Evolutionary conservation across 2,888 invertebrate species (phyloP).

Genomic region (Pammene aurita): DNA sequence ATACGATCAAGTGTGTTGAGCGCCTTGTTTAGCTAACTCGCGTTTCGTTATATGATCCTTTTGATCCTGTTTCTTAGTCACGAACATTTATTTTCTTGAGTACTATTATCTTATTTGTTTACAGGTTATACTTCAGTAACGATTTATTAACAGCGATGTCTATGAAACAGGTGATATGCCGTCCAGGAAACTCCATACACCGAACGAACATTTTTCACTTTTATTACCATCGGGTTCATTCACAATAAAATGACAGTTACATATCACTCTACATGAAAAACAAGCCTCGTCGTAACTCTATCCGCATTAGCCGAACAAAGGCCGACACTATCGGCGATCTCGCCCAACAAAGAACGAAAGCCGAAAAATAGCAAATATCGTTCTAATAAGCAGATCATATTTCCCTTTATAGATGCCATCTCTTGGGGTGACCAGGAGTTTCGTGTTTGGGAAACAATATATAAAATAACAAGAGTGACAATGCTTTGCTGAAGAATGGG

Average conservation of each 20-base stretch:
- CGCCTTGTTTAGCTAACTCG: no score
- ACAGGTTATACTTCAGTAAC: no score
- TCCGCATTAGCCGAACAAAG: conserved; percentile 42
- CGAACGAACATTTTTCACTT: conserved; percentile 3
- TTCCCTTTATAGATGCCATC: conserved; percentile 44
- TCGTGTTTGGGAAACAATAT: conserved; percentile 42
- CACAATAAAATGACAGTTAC: conserved; percentile 40
- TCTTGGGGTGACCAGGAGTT: conserved; percentile 44
- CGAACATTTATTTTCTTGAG: no score
- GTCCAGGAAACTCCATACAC: neutral
- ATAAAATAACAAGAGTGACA: conserved; percentile 34
- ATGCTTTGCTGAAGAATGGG: conserved; percentile 31
- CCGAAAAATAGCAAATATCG: conserved; percentile 47
- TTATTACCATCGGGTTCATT: conserved; percentile 18
- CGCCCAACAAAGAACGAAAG: conserved; percentile 43
- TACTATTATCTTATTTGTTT: no score
- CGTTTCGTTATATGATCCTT: no score
- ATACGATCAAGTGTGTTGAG: no score
- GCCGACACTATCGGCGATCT: conserved; percentile 43
- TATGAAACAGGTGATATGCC: no score
- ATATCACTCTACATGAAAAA: conserved; percentile 39
- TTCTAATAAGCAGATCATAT: conserved; percentile 46
- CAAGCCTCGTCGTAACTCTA: conserved; percentile 42
- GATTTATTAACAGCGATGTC: no score
- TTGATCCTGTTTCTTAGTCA: no score